These are phyloP conservation scores for Anser cygnoides DNA, from an alignment of 2,113 vertebrate species.

Conservation along the genomic window DNA sequence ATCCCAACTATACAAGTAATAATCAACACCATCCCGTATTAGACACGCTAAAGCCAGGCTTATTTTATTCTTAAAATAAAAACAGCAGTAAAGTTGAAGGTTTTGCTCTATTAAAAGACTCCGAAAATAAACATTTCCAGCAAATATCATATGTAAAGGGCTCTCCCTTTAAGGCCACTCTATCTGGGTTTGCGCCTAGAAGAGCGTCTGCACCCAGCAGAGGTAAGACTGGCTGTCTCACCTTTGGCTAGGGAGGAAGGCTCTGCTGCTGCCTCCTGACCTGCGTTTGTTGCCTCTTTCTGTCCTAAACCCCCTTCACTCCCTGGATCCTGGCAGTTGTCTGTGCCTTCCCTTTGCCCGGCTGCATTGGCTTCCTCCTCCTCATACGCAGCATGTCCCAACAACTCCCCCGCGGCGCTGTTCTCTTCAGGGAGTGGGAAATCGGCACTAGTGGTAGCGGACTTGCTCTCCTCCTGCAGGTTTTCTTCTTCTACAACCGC, in stretches of 20 bases:
- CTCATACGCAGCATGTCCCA: background rate
- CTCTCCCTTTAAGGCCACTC: slow-evolving; percentile 35
- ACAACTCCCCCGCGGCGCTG: fast-evolving
- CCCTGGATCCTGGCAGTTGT: background rate
- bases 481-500: slow-evolving; percentile 26
- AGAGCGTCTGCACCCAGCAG: slow-evolving; percentile 61
- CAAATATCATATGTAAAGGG: slow-evolving; percentile 19
- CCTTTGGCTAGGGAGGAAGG: slow-evolving; percentile 17
- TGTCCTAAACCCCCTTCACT: background rate
- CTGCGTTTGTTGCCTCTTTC: background rate
- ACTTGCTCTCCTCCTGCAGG: slow-evolving; percentile 20
- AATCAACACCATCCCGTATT: slow-evolving; percentile 30
- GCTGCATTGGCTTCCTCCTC: background rate
- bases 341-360: slow-evolving; percentile 3
- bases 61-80: slow-evolving; percentile 75
- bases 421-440: background rate
- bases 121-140: slow-evolving; percentile 67
- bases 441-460: background rate
- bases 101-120: slow-evolving; percentile 57
- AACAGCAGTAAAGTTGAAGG: slow-evolving; percentile 63
- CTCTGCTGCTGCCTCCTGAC: slow-evolving; percentile 22
- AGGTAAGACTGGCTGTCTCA: slow-evolving; percentile 2
- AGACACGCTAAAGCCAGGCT: slow-evolving; percentile 66
- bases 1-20: background rate
- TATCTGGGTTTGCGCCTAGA: slow-evolving; percentile 72